Base-by-base conservation (phyloP, 2,113 vertebrate genomes). In the Sporophila hypoxantha region DNA sequence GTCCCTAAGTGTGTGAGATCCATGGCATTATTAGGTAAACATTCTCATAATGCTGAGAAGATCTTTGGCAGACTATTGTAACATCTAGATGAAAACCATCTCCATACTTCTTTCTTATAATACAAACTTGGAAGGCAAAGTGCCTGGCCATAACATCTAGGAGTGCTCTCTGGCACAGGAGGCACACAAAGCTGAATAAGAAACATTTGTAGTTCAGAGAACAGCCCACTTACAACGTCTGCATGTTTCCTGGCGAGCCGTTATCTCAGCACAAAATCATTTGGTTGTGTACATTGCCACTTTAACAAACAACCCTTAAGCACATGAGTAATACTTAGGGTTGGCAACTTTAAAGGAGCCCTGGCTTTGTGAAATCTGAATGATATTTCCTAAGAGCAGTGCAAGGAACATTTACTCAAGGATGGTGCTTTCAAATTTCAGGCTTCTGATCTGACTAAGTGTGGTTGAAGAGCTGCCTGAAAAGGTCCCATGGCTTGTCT, bases 251-350 rank as follows among this genome's bases (percentile, higher is more conserved):
- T 84, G 87, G 76, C 4, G 6, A 86, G 57, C 69, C 4, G 5
- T 61, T 91, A 94, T 89, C 92, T 89, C 91, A 89, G 85, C 88
- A 84, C 77, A 92, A 80, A 94, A 85, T 81, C 59, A 84, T 86
- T 62, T 66, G 52, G 66, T 88, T 91, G 88, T 92, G 85, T 93
- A 88, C 85, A 79, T 1, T 73, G 80, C 82, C 59, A 73, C 70
- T 89, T 89, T 29, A 88, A 87, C 91, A 89, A 93, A 92, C 88
- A 94, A 65, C 62, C 37, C 79, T 71, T 68, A 68, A 83, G 89
- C 66, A 88, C 67, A 69, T 79, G 83, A 92, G 85, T 78, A 92
- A 86, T 69, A 52, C 1, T 2, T 70, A 14, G 5, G 52, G 62
- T 52, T 37, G 41, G 82, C 55, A 92, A 76, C 85, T 86, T 88